These are phyloP conservation scores for Coronaproctus castanopsis DNA, from an alignment of 2,888 invertebrate genomes.

Conservation along the genomic window DNA sequence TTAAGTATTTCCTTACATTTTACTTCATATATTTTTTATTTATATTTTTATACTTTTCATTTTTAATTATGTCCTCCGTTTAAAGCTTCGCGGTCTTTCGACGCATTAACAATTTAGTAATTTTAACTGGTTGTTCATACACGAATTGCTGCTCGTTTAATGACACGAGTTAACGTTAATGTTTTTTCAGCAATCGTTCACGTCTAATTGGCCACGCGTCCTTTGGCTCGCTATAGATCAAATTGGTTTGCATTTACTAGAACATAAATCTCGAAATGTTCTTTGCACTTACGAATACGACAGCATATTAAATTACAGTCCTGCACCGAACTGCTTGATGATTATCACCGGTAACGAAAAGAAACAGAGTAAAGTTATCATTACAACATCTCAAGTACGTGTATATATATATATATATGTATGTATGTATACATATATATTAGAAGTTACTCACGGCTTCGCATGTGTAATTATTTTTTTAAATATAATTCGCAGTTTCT, in stretches of 20 bases:
- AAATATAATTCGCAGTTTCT: constrained; percentile 7
- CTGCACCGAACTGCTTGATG: constrained; percentile 77
- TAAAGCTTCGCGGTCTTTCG: too few species aligned
- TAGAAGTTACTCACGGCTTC: too few species aligned
- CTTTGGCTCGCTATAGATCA: constrained; percentile 87
- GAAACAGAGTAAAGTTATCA: constrained; percentile 83
- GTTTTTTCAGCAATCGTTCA: constrained; percentile 75
- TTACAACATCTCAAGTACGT: constrained; percentile 64
- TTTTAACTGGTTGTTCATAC: too few species aligned
- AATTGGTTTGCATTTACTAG: constrained; percentile 69
- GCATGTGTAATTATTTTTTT: too few species aligned
- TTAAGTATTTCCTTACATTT: too few species aligned
- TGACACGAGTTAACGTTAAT: too few species aligned
- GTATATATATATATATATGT: not conserved
- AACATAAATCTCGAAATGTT: constrained; percentile 68
- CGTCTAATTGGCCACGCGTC: constrained; percentile 83
- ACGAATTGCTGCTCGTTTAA: too few species aligned
- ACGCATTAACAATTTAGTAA: too few species aligned
- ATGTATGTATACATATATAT: too few species aligned
- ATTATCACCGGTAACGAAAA: constrained; percentile 76
- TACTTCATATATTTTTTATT: too few species aligned
- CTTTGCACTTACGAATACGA: constrained; percentile 80
- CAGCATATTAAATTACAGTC: constrained; percentile 74
- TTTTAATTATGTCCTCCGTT: too few species aligned
- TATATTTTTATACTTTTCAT: too few species aligned